phyloP scores from a whole-genome alignment of 2,888 invertebrate genomes.

The Lasioglossum pauxillum region DNA sequence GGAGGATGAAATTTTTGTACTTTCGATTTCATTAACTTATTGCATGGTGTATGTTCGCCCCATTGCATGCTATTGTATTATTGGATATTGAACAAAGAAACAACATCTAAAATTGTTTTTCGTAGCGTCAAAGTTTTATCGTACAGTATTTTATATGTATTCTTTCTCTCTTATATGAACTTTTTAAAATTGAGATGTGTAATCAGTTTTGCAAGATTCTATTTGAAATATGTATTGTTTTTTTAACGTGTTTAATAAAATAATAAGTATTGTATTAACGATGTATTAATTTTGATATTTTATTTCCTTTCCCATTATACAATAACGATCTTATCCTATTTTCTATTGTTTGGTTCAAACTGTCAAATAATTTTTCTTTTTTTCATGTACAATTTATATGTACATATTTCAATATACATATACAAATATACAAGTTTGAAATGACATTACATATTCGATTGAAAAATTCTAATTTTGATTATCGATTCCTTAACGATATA shows the following conservation, averaged over 20 bases:
- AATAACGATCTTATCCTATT: slow-evolving; percentile 47
- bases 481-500: no score
- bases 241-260: slow-evolving; percentile 84
- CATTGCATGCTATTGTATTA: slow-evolving; percentile 30
- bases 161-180: slow-evolving; percentile 33
- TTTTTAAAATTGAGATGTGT: slow-evolving; percentile 41
- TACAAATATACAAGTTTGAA: not conserved
- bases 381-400: not conserved
- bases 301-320: slow-evolving; percentile 78
- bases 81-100: not conserved
- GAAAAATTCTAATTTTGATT: not conserved
- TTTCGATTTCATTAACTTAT: slow-evolving; percentile 14
- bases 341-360: slow-evolving; percentile 24
- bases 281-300: slow-evolving; percentile 77
- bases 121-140: slow-evolving; percentile 3
- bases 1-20: slow-evolving; percentile 8
- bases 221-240: slow-evolving; percentile 71
- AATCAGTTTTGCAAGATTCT: slow-evolving; percentile 52
- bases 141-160: not conserved
- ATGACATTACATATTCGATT: slow-evolving; percentile 15
- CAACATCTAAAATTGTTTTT: slow-evolving; percentile 22
- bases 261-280: slow-evolving; percentile 83
- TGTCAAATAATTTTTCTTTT: not conserved
- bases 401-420: not conserved
- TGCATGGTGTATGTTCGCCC: slow-evolving; percentile 18